Conservation (phyloP, 2,797 vertebrate species). For the Rhodeus uyekii region DNA sequence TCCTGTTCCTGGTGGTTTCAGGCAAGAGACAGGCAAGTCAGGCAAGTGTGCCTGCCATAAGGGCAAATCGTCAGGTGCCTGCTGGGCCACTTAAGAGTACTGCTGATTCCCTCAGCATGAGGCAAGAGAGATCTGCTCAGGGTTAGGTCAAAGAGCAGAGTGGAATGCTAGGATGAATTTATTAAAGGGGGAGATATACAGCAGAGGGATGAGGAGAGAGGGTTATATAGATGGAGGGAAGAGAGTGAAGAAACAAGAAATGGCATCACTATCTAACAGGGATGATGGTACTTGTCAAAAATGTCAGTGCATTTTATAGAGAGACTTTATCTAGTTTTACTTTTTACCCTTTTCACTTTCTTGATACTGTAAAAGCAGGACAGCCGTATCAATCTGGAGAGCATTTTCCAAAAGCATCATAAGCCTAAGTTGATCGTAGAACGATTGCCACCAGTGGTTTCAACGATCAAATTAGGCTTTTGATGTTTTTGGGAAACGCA, state of each 20-base stretch:
- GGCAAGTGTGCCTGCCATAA: constrained; percentile 38
- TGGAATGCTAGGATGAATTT: constrained; percentile 43
- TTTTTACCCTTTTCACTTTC: neutral
- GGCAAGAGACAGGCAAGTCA: constrained; percentile 42
- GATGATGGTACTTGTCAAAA: constrained; percentile 43
- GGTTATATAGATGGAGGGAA: neutral
- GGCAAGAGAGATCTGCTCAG: constrained; percentile 44
- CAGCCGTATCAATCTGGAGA: neutral
- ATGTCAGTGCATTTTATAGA: constrained; percentile 30
- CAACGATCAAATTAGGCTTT: no score
- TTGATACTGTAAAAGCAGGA: constrained; percentile 12
- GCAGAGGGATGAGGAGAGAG: neutral
- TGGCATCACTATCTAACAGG: constrained; percentile 18
- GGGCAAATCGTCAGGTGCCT: constrained; percentile 44
- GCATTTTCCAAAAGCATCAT: no score
- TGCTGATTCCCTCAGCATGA: constrained; percentile 49
- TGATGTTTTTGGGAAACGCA: no score
- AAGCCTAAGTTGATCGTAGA: no score
- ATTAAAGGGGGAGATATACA: constrained; percentile 20
- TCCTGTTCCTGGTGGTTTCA: constrained; percentile 35
- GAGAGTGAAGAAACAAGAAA: constrained; percentile 13
- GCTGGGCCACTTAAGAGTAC: constrained; percentile 42
- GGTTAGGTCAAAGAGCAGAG: constrained; percentile 50
- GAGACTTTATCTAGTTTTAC: constrained; percentile 6
- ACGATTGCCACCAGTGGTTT: no score